Conservation (phyloP, 1,140 invertebrate species). For the Neuroterus valhalla region DNA sequence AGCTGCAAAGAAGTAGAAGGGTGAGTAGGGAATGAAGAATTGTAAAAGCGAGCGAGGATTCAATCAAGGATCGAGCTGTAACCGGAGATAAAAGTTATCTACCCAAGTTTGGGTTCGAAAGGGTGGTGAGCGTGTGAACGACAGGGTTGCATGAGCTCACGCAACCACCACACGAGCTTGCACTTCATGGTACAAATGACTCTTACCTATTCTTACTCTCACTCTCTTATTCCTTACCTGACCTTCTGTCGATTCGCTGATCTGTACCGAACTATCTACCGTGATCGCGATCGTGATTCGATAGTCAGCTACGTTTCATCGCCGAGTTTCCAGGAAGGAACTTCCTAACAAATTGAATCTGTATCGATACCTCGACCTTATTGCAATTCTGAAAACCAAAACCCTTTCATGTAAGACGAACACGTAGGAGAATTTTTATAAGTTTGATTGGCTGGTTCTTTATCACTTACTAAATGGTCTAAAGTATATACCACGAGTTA, state of each 20-base stretch:
- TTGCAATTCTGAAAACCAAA: too few species aligned
- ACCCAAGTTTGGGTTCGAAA: conserved; percentile 19
- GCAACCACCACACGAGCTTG: conserved; percentile 26
- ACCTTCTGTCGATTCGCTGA: background rate
- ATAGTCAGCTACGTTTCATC: background rate
- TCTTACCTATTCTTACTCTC: conserved; percentile 5
- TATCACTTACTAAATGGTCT: too few species aligned
- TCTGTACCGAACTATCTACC: background rate
- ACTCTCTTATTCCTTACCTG: background rate
- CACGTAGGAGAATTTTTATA: too few species aligned
- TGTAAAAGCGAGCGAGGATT: conserved; percentile 2
- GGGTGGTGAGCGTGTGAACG: conserved; percentile 24
- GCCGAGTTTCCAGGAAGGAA: background rate
- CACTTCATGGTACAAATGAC: conserved; percentile 26
- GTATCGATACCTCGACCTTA: too few species aligned
- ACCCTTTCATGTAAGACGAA: too few species aligned
- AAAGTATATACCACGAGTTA: too few species aligned
- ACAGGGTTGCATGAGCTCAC: conserved; percentile 28
- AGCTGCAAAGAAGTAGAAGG: background rate
- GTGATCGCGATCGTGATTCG: background rate
- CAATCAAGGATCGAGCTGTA: conserved; percentile 13
- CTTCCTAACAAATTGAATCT: too few species aligned
- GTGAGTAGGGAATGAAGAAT: background rate
- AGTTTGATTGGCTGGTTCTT: too few species aligned
- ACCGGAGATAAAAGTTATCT: conserved; percentile 19